Conservation (phyloP, 2,113 vertebrate species). For the Panthera leo region DNA sequence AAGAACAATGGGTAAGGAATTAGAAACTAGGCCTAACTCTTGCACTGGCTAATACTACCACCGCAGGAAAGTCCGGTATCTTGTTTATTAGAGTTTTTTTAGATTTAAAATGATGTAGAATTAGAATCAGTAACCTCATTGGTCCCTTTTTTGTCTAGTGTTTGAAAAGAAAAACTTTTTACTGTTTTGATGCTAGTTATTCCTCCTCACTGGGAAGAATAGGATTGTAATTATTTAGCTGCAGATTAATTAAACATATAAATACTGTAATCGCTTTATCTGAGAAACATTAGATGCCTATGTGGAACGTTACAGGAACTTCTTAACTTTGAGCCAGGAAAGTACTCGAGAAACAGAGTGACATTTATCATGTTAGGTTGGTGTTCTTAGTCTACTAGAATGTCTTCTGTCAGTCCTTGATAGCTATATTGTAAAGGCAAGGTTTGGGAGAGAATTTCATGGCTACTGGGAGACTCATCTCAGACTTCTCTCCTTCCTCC, state of each 20-base stretch:
- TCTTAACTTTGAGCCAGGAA: constrained; percentile 13
- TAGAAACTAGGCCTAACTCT: not conserved
- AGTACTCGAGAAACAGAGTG: not conserved
- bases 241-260: constrained; percentile 35
- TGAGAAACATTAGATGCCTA: constrained; percentile 32
- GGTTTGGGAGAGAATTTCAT: not conserved
- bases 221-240: constrained; percentile 22
- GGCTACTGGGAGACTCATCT: not conserved
- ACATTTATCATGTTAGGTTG: not conserved
- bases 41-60: not conserved
- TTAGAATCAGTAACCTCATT: not conserved
- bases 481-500: not conserved
- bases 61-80: not conserved
- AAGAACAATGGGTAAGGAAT: not conserved
- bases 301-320: not conserved
- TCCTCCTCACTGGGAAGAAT: not conserved
- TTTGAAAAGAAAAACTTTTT: constrained; percentile 7
- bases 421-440: not conserved
- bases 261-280: constrained; percentile 31
- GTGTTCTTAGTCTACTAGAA: not conserved
- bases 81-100: not conserved
- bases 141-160: not conserved
- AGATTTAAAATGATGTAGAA: constrained; percentile 20
- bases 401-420: not conserved
- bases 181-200: not conserved